Conservation (phyloP, 2,888 invertebrate genomes). For the Bombylius discolor region DNA sequence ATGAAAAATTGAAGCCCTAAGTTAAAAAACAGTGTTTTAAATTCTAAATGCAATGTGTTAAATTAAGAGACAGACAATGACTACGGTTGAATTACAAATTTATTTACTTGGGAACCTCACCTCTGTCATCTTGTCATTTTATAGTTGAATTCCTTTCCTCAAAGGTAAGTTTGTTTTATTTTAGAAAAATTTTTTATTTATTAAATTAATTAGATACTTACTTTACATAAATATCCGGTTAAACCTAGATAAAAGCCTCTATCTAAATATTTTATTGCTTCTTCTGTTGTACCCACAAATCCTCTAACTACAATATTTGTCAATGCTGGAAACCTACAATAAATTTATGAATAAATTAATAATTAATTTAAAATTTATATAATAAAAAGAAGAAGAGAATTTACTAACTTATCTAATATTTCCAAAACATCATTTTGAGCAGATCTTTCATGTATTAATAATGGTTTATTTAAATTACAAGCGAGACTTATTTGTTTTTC, state of each 20-base stretch:
- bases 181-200: neutral
- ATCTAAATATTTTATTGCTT: conserved; percentile 70
- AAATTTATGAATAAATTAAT: neutral
- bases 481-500: conserved; percentile 78
- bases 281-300: conserved; percentile 77
- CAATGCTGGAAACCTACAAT: conserved; percentile 34
- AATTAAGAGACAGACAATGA: too few relatives aligned
- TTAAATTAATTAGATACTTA: conserved; percentile 5
- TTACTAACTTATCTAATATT: conserved; percentile 40
- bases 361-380: conserved; percentile 15
- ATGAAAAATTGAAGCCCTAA: too few relatives aligned
- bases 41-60: too few relatives aligned
- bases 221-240: conserved; percentile 47
- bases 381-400: neutral
- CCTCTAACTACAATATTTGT: conserved; percentile 84
- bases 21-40: too few relatives aligned
- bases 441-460: conserved; percentile 84
- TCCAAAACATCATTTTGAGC: conserved; percentile 75
- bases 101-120: too few relatives aligned
- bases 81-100: neutral
- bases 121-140: too few relatives aligned
- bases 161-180: neutral
- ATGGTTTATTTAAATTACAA: conserved; percentile 70
- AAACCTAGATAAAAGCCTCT: conserved; percentile 76
- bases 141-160: too few relatives aligned